Percentiles rank a stretch among this genome's conserved stretches.
Evolutionary conservation across 2,888 invertebrate genomes (phyloP).

Genomic region (Mesorhabditis sp.): DNA sequence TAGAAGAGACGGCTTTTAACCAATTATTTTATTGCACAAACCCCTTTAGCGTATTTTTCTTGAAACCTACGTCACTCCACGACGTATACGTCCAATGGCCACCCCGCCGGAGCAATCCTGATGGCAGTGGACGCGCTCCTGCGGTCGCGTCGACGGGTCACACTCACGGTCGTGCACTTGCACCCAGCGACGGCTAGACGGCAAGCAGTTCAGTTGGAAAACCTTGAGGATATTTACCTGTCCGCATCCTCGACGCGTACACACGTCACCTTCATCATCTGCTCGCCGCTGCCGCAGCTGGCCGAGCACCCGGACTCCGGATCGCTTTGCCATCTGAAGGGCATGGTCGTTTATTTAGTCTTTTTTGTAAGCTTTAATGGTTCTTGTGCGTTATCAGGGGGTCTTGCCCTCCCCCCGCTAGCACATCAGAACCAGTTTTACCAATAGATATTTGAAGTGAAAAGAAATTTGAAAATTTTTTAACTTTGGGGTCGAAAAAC

Average conservation of each 20-base stretch:
- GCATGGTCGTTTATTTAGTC: background rate
- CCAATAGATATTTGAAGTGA: no score
- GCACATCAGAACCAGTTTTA: no score
- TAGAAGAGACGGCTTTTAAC: no score
- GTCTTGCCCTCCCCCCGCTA: no score
- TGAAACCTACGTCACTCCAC: conserved; percentile 56
- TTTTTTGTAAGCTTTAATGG: background rate
- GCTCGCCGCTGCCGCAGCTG: conserved; percentile 57
- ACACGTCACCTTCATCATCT: conserved; percentile 49
- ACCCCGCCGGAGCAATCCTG: conserved; percentile 58
- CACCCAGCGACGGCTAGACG: background rate
- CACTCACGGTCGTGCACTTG: conserved; percentile 2
- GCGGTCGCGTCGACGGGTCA: conserved; percentile 39
- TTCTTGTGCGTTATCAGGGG: no score
- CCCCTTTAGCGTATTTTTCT: background rate
- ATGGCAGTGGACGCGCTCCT: conserved; percentile 55
- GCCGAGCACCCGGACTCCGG: conserved; percentile 58
- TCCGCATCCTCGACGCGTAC: conserved; percentile 39
- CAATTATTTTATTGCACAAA: no score
- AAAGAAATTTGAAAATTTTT: no score
- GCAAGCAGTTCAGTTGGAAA: background rate
- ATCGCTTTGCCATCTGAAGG: conserved; percentile 58
- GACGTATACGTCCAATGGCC: conserved; percentile 59
- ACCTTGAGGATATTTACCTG: background rate
- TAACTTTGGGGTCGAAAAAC: no score